Conservation (phyloP, 1,140 invertebrate species). For the Macrobrachium rosenbergii region DNA sequence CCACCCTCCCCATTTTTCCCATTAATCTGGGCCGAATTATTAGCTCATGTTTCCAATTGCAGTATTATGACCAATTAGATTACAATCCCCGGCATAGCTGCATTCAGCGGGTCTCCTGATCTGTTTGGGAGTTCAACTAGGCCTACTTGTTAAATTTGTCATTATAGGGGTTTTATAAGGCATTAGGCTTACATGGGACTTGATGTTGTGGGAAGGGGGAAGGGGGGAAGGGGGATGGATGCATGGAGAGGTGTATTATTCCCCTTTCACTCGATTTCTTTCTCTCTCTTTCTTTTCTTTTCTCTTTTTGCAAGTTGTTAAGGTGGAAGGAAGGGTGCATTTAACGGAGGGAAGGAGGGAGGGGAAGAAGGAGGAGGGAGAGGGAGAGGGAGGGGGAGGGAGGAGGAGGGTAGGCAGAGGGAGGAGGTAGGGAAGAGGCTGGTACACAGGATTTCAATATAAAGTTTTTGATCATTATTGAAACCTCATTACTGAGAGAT, state of each 20-base stretch:
- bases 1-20: too few relatives aligned
- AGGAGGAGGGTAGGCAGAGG: not conserved
- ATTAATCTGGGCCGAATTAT: constrained; percentile 42
- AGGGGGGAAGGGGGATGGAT: not conserved
- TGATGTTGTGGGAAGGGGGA: not conserved
- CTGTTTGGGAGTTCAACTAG: not conserved
- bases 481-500: constrained; percentile 51
- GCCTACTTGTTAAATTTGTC: constrained; percentile 47
- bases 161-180: constrained; percentile 36
- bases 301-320: too few relatives aligned
- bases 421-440: not conserved
- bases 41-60: constrained; percentile 57
- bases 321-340: too few relatives aligned
- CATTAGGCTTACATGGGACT: constrained; percentile 22
- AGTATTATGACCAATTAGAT: constrained; percentile 57
- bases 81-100: constrained; percentile 50
- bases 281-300: too few relatives aligned
- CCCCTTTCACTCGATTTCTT: too few relatives aligned
- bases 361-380: not conserved
- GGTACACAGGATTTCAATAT: not conserved
- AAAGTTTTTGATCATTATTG: constrained; percentile 7
- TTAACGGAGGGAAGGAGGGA: not conserved
- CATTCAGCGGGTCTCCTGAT: constrained; percentile 37
- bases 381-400: not conserved
- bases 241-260: too few relatives aligned